These are phyloP conservation scores for Syrista parreyssii DNA, from an alignment of 2,888 invertebrate genomes.

Conservation along the genomic window DNA sequence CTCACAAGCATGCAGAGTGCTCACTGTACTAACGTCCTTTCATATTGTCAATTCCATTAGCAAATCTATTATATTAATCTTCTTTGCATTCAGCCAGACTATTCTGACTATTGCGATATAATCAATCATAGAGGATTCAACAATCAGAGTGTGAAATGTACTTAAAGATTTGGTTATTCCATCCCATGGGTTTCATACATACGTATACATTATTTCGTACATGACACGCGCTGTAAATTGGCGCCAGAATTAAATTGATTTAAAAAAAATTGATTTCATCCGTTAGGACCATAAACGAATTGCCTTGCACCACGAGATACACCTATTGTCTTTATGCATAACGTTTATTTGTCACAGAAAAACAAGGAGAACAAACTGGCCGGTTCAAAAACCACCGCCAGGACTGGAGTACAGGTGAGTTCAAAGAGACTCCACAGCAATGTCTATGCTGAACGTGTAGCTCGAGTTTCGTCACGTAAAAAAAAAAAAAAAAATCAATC, in stretches of 20 bases:
- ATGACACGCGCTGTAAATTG: not conserved
- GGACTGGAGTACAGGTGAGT: conserved; percentile 12
- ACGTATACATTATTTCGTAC: not conserved
- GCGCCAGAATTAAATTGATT: not conserved
- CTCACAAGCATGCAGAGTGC: not conserved
- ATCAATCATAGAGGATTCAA: not conserved
- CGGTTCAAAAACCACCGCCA: conserved; percentile 14
- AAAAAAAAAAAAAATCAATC: not conserved
- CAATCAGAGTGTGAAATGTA: not conserved
- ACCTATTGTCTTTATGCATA: not conserved
- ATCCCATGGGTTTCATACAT: not conserved
- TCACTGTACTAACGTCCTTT: not conserved
- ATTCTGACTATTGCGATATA: not conserved
- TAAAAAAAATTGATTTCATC: not conserved
- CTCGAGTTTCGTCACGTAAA: not conserved
- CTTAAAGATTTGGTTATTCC: not conserved
- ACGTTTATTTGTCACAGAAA: conserved; percentile 26
- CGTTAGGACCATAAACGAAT: not conserved
- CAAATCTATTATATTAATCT: not conserved
- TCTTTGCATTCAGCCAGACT: not conserved
- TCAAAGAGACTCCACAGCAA: not conserved
- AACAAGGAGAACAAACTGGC: conserved; percentile 37
- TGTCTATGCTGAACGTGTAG: not conserved
- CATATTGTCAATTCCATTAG: not conserved
- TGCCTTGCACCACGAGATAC: not conserved